Base-by-base conservation (phyloP, 2,888 invertebrate genomes). In the Lottia scabra region DNA sequence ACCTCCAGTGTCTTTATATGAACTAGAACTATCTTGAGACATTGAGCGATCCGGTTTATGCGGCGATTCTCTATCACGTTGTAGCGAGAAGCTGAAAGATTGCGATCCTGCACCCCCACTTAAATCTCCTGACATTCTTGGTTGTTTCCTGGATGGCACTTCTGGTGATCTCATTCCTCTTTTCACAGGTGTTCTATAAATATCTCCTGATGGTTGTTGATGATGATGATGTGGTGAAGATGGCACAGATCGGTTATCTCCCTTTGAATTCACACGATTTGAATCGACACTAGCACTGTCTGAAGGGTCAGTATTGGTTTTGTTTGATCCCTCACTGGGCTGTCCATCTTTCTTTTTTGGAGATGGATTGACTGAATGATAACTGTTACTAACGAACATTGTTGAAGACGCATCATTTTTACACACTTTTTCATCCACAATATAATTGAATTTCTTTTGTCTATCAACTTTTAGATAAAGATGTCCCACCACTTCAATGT, bases 21-120 rank as follows among this genome's bases (percentile, higher is more conserved):
- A 56, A 56, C 56, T 56, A 56, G 56, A 56, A 56, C 56, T 56
- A 56, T 56, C 56, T 56, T 56, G 56, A 56, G 56, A 56, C 56
- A 23, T 23, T 12, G 56, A 56, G 19, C 56, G 56, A 23, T 56
- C 56, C 2, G 19, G 19, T 19, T 56, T 56, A 56, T 23, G 56
- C 19, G 56, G 56, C 19, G 56, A 56, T 13, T 56, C 56, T 0
- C 56, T 19, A 56, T 56, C 56, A 23, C 56, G 19, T 56, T 56
- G 56, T 23, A 56, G 23, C 12, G 56, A 56, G 23, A 56, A 56
- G 56, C 56, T 56, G 23, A 56, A 56, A 56, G 19, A 23, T 56
- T 56, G 56, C 12, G 19, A 23, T 23, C 19, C 19, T 56, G 56
- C 23, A 23, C 56, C 56, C 19, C 23, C 56, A 56, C 56, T 23